A percentile compares a stretch with the other conserved stretches of the same genome.
Evolutionary conservation across 1,140 invertebrate genomes (phyloP).

Genomic region (Panagrolaimus sp.): DNA sequence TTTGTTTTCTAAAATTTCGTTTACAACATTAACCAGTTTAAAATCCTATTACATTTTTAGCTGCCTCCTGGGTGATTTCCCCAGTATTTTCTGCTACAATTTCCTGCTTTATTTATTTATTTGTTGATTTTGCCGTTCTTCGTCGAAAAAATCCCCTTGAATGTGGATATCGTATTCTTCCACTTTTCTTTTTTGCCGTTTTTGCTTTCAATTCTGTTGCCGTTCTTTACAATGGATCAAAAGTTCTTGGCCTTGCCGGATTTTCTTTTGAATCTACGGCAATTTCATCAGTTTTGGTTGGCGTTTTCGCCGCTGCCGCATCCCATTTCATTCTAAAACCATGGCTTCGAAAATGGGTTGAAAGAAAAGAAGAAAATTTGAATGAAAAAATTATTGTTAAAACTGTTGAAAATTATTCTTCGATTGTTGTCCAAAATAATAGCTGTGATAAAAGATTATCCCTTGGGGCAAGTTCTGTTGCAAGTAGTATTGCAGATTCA

Average conservation of each 20-base stretch:
- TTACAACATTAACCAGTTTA: no score
- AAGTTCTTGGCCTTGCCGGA: conserved; percentile 5
- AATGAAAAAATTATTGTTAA: background rate
- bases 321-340: conserved; percentile 7
- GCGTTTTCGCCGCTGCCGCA: background rate
- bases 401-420: conserved; percentile 23
- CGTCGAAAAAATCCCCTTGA: conserved; percentile 70
- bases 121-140: conserved; percentile 40
- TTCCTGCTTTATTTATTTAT: conserved; percentile 36
- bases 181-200: conserved; percentile 86
- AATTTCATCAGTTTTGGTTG: background rate
- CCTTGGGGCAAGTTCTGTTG: background rate
- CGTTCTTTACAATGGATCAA: conserved; percentile 74
- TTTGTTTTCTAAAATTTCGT: no score
- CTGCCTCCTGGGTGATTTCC: conserved; percentile 37
- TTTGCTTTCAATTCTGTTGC: conserved; percentile 84
- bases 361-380: background rate
- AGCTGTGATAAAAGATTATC: background rate
- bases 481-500: background rate
- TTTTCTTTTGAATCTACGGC: background rate
- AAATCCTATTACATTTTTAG: conserved; percentile 64
- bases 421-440: background rate
- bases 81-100: conserved; percentile 39
- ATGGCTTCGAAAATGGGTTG: conserved; percentile 12
- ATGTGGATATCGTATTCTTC: conserved; percentile 74